phyloP scores from a whole-genome alignment of 2,113 vertebrate species.

The Cyprinus carpio region DNA sequence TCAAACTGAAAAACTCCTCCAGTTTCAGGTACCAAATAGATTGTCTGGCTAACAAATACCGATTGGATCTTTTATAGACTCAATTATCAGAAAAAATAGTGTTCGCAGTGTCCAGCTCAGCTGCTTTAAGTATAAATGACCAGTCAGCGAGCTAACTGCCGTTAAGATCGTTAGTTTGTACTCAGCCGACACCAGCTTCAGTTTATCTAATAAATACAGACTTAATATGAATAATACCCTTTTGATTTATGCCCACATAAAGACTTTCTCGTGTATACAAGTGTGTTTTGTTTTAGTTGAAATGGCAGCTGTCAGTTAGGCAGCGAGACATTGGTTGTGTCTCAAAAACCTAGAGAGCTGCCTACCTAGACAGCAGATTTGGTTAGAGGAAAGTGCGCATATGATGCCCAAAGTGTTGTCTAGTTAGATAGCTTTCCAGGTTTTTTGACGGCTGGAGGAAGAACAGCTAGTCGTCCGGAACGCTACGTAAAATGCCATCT shows the following conservation, averaged over 20 bases:
- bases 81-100: background rate
- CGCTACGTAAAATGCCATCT: background rate
- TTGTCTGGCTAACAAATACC: background rate
- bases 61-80: background rate
- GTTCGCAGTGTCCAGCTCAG: background rate
- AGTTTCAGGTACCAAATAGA: slow-evolving; percentile 87
- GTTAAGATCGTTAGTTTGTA: slow-evolving; percentile 30
- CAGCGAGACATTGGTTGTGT: slow-evolving; percentile 1
- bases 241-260: background rate
- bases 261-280: no score
- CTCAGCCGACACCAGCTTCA: background rate
- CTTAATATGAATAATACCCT: background rate
- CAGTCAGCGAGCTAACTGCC: slow-evolving; percentile 34
- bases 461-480: background rate
- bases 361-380: background rate
- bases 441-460: background rate
- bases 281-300: background rate
- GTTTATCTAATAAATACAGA: background rate
- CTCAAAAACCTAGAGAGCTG: background rate
- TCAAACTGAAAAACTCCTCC: slow-evolving; percentile 98
- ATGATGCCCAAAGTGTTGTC: background rate
- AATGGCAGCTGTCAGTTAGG: slow-evolving; percentile 31
- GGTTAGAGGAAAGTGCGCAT: background rate
- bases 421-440: background rate
- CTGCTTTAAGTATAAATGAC: background rate